Percentiles rank a stretch among this genome's conserved stretches.
These are phyloP conservation scores for Onychomys torridus DNA, from an alignment of 2,797 vertebrate genomes.

Conservation along the genomic window DNA sequence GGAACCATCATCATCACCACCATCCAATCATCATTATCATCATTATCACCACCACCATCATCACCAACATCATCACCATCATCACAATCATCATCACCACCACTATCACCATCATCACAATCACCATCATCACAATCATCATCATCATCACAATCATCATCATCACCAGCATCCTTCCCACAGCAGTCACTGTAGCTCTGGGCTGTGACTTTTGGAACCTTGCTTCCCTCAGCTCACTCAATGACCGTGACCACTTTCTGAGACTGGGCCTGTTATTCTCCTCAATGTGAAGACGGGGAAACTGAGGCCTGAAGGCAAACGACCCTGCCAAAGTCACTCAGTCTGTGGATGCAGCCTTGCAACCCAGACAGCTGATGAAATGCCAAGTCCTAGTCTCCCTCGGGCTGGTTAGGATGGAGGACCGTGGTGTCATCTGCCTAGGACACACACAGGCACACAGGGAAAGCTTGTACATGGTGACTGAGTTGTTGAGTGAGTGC, in stretches of 20 bases:
- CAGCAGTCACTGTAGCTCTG: background rate
- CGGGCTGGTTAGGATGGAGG: background rate
- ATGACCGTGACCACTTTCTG: background rate
- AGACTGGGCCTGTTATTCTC: background rate
- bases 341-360: background rate
- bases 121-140: background rate
- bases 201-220: background rate
- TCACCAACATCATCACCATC: fast-evolving
- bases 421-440: background rate
- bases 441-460: background rate
- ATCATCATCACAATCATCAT: background rate
- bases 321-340: background rate
- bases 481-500: background rate
- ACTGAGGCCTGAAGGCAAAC: background rate
- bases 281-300: background rate
- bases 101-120: background rate
- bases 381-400: background rate
- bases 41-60: fast-evolving
- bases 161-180: background rate
- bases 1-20: background rate
- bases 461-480: background rate
- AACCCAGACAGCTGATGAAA: background rate
- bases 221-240: background rate
- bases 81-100: background rate
- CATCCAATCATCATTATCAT: fast-evolving